Conservation (phyloP, 2,888 invertebrate genomes). For the Lepidocyrtinus sp. region DNA sequence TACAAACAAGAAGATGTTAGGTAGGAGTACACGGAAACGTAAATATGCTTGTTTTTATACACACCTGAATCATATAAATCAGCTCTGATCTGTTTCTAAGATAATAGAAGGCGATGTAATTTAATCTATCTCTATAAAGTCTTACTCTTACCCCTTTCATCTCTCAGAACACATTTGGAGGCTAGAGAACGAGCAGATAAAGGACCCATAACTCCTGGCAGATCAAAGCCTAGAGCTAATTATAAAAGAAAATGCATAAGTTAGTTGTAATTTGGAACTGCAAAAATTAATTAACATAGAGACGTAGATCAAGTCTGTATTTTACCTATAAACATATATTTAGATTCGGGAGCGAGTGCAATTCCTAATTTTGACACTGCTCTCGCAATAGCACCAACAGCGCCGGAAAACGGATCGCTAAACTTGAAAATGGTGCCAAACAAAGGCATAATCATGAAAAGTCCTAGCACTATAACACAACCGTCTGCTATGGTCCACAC, state of each 20-base stretch:
- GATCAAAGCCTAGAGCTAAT: slow-evolving; percentile 64
- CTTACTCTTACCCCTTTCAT: slow-evolving; percentile 66
- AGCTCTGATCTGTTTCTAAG: background rate
- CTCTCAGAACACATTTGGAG: slow-evolving; percentile 69
- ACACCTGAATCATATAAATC: background rate
- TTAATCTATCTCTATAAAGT: background rate
- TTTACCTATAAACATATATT: slow-evolving; percentile 63
- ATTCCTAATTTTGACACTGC: slow-evolving; percentile 60
- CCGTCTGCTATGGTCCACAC: slow-evolving; percentile 67
- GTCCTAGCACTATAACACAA: slow-evolving; percentile 63
- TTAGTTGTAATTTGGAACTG: background rate
- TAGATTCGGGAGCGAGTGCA: slow-evolving; percentile 63
- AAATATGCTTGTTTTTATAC: background rate
- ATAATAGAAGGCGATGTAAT: no score
- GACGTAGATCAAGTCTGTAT: no score
- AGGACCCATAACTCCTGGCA: slow-evolving; percentile 68
- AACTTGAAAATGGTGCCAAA: slow-evolving; percentile 66
- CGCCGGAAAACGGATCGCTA: slow-evolving; percentile 64
- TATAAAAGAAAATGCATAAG: background rate
- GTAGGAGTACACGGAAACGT: no score
- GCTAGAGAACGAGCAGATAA: slow-evolving; percentile 67
- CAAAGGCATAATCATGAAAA: slow-evolving; percentile 65
- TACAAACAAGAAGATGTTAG: no score
- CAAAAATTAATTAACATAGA: background rate
- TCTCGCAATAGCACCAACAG: slow-evolving; percentile 52